These are phyloP conservation scores for Anastrepha obliqua DNA, from an alignment of 1,140 invertebrate species.

Conservation along the genomic window DNA sequence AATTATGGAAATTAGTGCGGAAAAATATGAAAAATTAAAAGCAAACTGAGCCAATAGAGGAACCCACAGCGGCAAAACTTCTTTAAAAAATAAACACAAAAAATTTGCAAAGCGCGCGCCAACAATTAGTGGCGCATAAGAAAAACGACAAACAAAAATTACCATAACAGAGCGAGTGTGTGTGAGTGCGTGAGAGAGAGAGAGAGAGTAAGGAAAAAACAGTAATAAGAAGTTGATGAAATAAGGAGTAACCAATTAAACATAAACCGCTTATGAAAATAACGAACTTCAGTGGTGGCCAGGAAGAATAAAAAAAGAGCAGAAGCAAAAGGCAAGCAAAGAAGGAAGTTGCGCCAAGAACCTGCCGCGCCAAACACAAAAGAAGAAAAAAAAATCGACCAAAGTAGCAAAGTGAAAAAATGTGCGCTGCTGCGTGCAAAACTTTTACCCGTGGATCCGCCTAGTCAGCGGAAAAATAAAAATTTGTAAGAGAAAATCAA, in stretches of 20 bases:
- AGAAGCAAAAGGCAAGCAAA: not conserved
- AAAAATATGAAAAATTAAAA: conserved; percentile 7
- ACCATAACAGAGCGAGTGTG: not conserved
- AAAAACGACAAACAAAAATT: conserved; percentile 14
- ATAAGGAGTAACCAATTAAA: conserved; percentile 24
- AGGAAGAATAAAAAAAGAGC: not conserved
- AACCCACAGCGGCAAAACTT: not conserved
- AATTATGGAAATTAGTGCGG: conserved; percentile 30
- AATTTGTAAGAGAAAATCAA: conserved; percentile 40
- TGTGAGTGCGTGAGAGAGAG: not conserved
- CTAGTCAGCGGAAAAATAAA: conserved; percentile 14
- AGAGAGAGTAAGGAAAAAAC: no score
- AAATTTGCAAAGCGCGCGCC: not conserved
- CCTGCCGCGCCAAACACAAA: not conserved
- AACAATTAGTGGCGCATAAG: conserved; percentile 10
- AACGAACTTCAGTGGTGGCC: not conserved
- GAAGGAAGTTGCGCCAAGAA: not conserved
- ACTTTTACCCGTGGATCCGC: conserved; percentile 4
- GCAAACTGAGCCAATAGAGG: not conserved
- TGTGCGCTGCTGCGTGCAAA: not conserved
- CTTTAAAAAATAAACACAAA: not conserved
- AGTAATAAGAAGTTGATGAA: conserved; percentile 37
- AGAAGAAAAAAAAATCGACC: not conserved
- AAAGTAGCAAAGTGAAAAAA: conserved; percentile 27
- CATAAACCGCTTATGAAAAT: conserved; percentile 42